Base-by-base conservation (phyloP, 1,140 invertebrate species). In the Dufourea novaeangliae region DNA sequence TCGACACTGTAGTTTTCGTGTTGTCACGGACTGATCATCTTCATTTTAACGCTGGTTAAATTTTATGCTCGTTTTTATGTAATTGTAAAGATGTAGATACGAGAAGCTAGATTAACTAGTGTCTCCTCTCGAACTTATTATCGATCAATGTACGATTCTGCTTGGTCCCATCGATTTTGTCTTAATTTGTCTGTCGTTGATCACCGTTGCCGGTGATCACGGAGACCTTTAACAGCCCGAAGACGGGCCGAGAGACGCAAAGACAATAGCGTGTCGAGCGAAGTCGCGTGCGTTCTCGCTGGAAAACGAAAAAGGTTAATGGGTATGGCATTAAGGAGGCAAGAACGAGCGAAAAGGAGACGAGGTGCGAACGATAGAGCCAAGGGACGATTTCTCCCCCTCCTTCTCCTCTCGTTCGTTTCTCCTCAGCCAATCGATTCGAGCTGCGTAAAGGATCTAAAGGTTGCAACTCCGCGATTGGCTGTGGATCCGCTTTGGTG, bases 281-380 rank as follows among this genome's bases (percentile, higher is more conserved):
- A 34, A 50, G 39, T 72, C 70, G 39, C 70, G 32, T 50, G 29
- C 32, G 29, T 44, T 25, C 22, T 25, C 7, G 32, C 27, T 25
- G 34, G 14, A 44, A 44, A 74, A 67, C 27, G 72, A 67, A 44
- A 57, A 74, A 41, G 50, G 72, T 56, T 67, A 74, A 67, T 74
- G 63, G 62, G n/a, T 6, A 67, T 67, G 72, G 61, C 62, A 56
- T 67, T 64, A 76, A 76, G 37, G 54, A 50, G 22, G 73, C 46
- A 50, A 41, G 72, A 50, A 20, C 39, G 22, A 73, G 39, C 34
- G 61, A 66, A 63, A 68, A 57, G 73, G 54, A 76, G 74, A 77
- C 41, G 67, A 62, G 57, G 74, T 70, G 67, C 74, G 74, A 77
- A 71, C 54, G 66, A 77, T 77, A 61, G 37, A 77, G 67, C 67